These are phyloP conservation scores for Steinernema hermaphroditum DNA, from an alignment of 2,888 invertebrate genomes.

Conservation along the genomic window DNA sequence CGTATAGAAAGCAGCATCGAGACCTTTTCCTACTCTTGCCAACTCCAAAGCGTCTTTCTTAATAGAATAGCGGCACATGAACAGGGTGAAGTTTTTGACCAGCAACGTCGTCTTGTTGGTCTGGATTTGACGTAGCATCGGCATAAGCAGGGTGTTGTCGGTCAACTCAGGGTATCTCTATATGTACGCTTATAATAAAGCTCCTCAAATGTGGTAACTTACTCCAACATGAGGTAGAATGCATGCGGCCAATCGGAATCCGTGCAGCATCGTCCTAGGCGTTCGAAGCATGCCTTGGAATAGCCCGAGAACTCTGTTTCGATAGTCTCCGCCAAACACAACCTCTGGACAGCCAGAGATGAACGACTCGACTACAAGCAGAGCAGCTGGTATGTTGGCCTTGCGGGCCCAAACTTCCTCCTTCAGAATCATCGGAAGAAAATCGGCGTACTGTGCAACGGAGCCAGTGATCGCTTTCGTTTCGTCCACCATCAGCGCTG, in stretches of 20 bases:
- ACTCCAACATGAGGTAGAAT: slow-evolving; percentile 72
- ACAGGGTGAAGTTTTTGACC: slow-evolving; percentile 83
- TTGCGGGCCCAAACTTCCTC: slow-evolving; percentile 90
- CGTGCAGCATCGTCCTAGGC: slow-evolving; percentile 91
- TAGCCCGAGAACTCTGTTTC: slow-evolving; percentile 76
- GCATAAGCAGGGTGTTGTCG: slow-evolving; percentile 33
- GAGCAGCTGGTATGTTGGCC: slow-evolving; percentile 90
- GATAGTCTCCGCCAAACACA: slow-evolving; percentile 74
- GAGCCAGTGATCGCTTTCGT: slow-evolving; percentile 43
- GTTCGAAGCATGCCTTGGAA: slow-evolving; percentile 95
- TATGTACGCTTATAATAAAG: neutral
- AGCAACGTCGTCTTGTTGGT: slow-evolving; percentile 93
- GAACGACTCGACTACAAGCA: slow-evolving; percentile 85
- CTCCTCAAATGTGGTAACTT: neutral
- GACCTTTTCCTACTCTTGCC: slow-evolving; percentile 71
- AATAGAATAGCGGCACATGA: slow-evolving; percentile 83
- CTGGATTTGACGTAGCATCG: slow-evolving; percentile 85
- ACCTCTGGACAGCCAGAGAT: slow-evolving; percentile 75
- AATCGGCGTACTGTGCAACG: slow-evolving; percentile 82
- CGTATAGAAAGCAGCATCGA: slow-evolving; percentile 84
- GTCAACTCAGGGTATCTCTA: neutral
- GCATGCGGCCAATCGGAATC: slow-evolving; percentile 85
- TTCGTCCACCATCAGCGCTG: slow-evolving; percentile 44
- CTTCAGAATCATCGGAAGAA: slow-evolving; percentile 85
- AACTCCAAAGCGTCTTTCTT: slow-evolving; percentile 79